phyloP scores from a whole-genome alignment of 2,888 invertebrate genomes.

The Sinhomidia bicolor region DNA sequence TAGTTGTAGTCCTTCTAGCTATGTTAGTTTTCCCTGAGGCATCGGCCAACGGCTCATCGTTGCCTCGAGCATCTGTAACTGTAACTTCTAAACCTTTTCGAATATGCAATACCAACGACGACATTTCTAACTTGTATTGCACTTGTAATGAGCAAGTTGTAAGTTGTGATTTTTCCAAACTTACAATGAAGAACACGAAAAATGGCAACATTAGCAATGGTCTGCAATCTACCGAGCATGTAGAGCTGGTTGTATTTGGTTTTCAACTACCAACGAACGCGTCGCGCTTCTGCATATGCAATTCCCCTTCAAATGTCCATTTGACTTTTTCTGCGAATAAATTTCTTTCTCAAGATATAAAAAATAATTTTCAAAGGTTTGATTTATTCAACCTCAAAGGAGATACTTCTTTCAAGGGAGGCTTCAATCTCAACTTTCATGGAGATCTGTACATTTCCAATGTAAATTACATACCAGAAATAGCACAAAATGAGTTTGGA shows the following conservation, averaged over 20 bases:
- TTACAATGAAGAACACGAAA: not conserved
- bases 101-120: constrained; percentile 22
- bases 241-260: constrained; percentile 13
- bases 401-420: not conserved
- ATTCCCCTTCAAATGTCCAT: constrained; percentile 39
- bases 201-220: not conserved
- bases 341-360: not conserved
- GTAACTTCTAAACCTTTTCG: not conserved
- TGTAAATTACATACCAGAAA: constrained; percentile 17
- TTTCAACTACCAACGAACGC: not conserved
- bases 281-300: constrained; percentile 59
- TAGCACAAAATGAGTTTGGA: constrained; percentile 50
- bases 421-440: constrained; percentile 35
- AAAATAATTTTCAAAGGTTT: constrained; percentile 41
- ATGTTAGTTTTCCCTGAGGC: not conserved
- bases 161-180: constrained; percentile 58
- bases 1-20: no score
- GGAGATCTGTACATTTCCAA: constrained; percentile 67
- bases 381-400: constrained; percentile 62
- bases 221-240: not conserved
- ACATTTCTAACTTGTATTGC: constrained; percentile 52
- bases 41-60: not conserved
- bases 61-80: not conserved
- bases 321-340: not conserved
- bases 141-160: constrained; percentile 47